Evolutionary conservation across 1,140 invertebrate genomes (phyloP), one percentile per base, ranked within the genome.

Genomic region (Melanaphis sacchari): DNA sequence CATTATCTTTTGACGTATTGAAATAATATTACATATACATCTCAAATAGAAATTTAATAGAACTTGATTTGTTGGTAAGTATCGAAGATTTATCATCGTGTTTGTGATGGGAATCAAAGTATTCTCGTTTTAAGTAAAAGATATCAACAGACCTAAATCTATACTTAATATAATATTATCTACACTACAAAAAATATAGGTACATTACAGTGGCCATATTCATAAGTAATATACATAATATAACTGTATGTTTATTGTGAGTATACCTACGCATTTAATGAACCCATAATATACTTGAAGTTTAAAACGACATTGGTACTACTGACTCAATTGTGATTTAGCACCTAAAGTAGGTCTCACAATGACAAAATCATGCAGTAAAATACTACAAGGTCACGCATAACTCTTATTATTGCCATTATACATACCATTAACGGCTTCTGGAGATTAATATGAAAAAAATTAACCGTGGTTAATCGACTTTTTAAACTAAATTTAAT

Each of bases 271-370:
- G 0, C 59, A 36, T 76, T 76, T 76, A n/a, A 76, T 76, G 59
- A 76, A n/a, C 31, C 31, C 11, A 31, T 18, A n/a, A 15, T 66
- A 66, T 18, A 66, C 59, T 18, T n/a, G 31, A n/a, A 76, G 31
- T 76, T 76, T 76, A 76, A n/a, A 76, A 76, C 59, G 59, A n/a
- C 59, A 76, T 76, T 76, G 59, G 59, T 76, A 76, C 59, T 76
- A 76, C 59, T 76, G 59, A 18, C 59, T 76, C 59, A 76, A 87
- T 87, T 87, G 38, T 46, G 38, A 46, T 87, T 40, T 87, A 40
- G 41, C 84, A 46, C 84, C 38, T 87, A 41, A 46, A 43, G 41
- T 87, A 87, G 84, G 84, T 87, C 84, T 87, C 31, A 31, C 41
- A 41, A 43, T 26, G 41, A 87, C 84, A 41, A 46, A 87, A 87